phyloP scores from a whole-genome alignment of 30 jellyfish, hydroid and myxozoan genomes.

The Pelagia noctiluca region DNA sequence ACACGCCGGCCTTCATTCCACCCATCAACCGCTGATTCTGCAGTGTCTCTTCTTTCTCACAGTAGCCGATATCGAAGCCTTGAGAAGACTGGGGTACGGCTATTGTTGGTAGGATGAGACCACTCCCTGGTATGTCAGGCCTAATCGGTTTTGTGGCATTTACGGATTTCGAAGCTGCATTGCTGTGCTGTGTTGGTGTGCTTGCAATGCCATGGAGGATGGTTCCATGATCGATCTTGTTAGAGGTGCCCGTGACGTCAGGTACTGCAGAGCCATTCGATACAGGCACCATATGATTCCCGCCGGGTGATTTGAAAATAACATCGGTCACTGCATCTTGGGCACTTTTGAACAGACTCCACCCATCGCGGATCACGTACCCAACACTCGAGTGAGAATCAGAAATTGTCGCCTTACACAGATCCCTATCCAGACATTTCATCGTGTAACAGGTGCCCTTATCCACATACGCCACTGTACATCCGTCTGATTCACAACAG shows the following conservation, averaged over 20 bases:
- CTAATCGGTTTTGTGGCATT: slow-evolving; percentile 40
- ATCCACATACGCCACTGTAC: slow-evolving; percentile 87
- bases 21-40: slow-evolving; percentile 73
- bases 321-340: slow-evolving; percentile 77
- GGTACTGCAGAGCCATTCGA: slow-evolving; percentile 8
- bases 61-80: slow-evolving; percentile 65
- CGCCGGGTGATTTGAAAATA: slow-evolving; percentile 27
- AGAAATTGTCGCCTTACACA: slow-evolving; percentile 75
- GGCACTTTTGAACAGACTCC: slow-evolving; percentile 70
- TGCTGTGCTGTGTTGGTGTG: neutral
- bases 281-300: slow-evolving; percentile 11
- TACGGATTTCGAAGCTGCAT: slow-evolving; percentile 27
- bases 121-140: neutral
- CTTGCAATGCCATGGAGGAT: neutral
- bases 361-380: slow-evolving; percentile 83
- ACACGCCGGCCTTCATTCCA: slow-evolving; percentile 88
- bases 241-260: no score
- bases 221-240: neutral
- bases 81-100: slow-evolving; percentile 65
- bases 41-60: slow-evolving; percentile 77
- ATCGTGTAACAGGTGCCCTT: slow-evolving; percentile 81
- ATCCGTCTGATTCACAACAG: slow-evolving; percentile 76
- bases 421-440: slow-evolving; percentile 67
- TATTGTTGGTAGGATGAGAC: slow-evolving; percentile 35
- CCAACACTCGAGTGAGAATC: slow-evolving; percentile 75